A percentile compares a stretch with the other conserved stretches of the same genome.
phyloP scores from a whole-genome alignment of 2,888 invertebrate genomes.

The Dryobotodes eremita region DNA sequence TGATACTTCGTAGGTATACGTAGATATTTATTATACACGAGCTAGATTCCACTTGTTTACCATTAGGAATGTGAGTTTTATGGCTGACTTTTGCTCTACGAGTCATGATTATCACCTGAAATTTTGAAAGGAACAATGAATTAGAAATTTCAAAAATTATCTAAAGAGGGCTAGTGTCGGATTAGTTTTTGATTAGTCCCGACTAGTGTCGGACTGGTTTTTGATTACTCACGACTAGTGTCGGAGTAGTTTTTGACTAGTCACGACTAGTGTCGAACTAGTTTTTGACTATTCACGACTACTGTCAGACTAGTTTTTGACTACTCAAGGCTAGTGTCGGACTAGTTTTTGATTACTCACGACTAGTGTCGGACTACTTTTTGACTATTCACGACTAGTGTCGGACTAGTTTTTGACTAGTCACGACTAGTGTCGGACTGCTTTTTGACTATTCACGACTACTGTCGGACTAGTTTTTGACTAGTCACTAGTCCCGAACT shows the following conservation, averaged over 20 bases:
- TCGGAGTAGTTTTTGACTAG: not conserved
- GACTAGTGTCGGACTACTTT: not conserved
- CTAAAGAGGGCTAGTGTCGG: not conserved
- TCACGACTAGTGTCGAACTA: not conserved
- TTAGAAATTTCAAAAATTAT: not conserved
- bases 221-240: not conserved
- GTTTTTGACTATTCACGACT: not conserved
- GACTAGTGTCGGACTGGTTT: not conserved
- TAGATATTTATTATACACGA: slow-evolving; percentile 42
- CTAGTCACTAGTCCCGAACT: not conserved
- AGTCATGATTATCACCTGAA: slow-evolving; percentile 3
- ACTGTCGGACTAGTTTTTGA: too few relatives aligned
- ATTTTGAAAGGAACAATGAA: not conserved
- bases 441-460: not conserved
- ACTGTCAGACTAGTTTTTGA: not conserved
- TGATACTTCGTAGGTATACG: not conserved
- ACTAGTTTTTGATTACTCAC: too few relatives aligned
- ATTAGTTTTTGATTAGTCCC: not conserved
- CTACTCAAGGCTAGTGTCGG: too few relatives aligned
- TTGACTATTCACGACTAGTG: not conserved
- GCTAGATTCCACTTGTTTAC: slow-evolving; percentile 48
- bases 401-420: too few relatives aligned
- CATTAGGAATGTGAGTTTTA: slow-evolving; percentile 32
- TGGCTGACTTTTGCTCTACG: slow-evolving; percentile 38
- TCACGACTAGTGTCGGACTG: not conserved